Conservation (phyloP, 2,888 invertebrate species). For the Spialia ferax region DNA sequence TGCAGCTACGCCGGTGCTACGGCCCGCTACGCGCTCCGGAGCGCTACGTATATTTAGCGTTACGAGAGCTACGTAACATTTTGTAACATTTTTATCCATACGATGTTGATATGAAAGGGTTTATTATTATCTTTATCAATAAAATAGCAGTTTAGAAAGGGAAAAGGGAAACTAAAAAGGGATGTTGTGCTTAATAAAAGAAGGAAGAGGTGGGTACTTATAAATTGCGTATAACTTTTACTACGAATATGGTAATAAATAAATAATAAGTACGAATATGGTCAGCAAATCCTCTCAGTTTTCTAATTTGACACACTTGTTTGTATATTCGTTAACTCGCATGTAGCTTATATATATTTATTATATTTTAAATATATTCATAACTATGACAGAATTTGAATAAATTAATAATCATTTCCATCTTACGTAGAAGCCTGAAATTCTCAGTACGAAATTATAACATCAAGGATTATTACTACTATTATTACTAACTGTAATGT, state of each 20-base stretch:
- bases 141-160: too few species aligned
- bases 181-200: too few species aligned
- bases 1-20: slow-evolving; percentile 83
- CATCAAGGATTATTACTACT: background rate
- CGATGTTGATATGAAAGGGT: background rate
- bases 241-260: too few species aligned
- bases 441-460: background rate
- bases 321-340: too few species aligned
- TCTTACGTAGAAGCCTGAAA: background rate
- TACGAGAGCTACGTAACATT: slow-evolving; percentile 44
- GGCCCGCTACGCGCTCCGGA: slow-evolving; percentile 55
- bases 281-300: too few species aligned
- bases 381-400: background rate
- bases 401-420: background rate
- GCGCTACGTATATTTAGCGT: slow-evolving; percentile 50
- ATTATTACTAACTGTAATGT: background rate
- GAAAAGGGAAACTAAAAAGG: too few species aligned
- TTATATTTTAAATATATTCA: too few species aligned
- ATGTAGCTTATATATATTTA: too few species aligned
- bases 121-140: background rate
- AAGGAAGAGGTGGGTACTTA: too few species aligned
- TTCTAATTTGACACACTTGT: too few species aligned
- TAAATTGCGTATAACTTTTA: too few species aligned
- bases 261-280: too few species aligned
- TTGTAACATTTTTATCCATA: slow-evolving; percentile 38